Base-by-base conservation (phyloP, 2,113 vertebrate genomes). In the Nesogale talazaci region DNA sequence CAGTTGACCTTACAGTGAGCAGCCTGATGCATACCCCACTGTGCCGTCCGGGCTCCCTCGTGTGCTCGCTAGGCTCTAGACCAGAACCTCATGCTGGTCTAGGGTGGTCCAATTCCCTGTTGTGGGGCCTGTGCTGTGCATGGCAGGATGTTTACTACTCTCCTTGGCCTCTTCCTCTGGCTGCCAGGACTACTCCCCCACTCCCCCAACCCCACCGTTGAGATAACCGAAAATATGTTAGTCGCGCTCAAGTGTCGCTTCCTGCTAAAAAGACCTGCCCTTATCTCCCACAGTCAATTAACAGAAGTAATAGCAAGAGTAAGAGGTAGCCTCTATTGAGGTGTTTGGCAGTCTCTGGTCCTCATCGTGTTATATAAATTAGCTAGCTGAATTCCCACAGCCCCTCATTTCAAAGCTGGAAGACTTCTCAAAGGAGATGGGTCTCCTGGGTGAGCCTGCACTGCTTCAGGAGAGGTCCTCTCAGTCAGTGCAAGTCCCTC, bases 341-440 rank as follows among this genome's bases (percentile, higher is more conserved):
- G 20, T 67, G 80, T 57, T 9, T 42, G 25, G 25, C 46, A 38
- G 70, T 56, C 38, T 11, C 38, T 67, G 42, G 85, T 75, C 65
- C 20, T 70, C 85, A 57, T 27, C 75, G 42, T 38, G 14, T 63
- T 84, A 42, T 83, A 38, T 22, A 31, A 34, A 9, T 74, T 86
- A 94, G 42, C 38, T 82, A 72, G 65, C 40, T 83, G 57, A 82
- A 25, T 65, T 42, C 20, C 63, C 78, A 81, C 6, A n/a, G 61
- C 29, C 46, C 38, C 7, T 15, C 56, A 59, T 52, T 77, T 83
- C 75, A 89, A 84, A 94, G 42, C 80, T 81, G 16, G 88, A 31
- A 22, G 85, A 84, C 86, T 79, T 38, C 67, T 56, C 22, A 80
- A 10, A 86, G 79, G 88, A 90, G 19, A 8, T 72, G 82, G 67